Evolutionary conservation across 2,888 invertebrate species (phyloP), one percentile per base, ranked within the genome.

Genomic region (Neoscelio sp.): DNA sequence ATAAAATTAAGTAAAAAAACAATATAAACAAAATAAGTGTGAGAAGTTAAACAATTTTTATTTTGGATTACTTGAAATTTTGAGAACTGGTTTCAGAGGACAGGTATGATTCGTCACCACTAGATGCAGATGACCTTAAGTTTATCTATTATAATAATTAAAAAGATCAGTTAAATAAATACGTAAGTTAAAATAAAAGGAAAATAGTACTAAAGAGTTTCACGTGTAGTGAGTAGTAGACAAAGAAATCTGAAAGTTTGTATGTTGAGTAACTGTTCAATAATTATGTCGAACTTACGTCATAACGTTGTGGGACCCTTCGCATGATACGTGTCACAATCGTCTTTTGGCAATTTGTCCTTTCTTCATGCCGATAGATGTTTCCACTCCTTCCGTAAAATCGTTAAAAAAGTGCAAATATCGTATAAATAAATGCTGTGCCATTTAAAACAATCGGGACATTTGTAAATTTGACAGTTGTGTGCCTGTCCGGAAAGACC

Each of bases 71-170:
- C 74, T 50, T 60, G 17, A 20, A 50, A 67, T 33, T 74, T 65
- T 46, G 30, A 3, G 10, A 5, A 62, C 28, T 62, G n/a, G 20
- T 23, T 54, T 68, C 62, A 12, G 60, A 62, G n/a, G 68, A 76
- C 28, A 54, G 23, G 17, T 38, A 35, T 5, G 75, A 62, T 44
- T 76, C 67, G 75, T 76, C 68, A 3, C 44, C 54, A 48, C 75
- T 68, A 4, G 60, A 54, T 46, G 52, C 62, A 15, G 75, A 60
- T 46, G 75, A 50, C 26, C 35, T 54, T 18, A 46, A 67, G 10
- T 42, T 58, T 52, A 67, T 38, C 60, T 73, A 12, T 40, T 8
- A 12, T 5, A 10, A 10, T 38, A 38, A 44, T 17, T 17, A 30
- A 12, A 54, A 30, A 38, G 4, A 12, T 12, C 38, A 12, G 3